Percentiles rank a stretch among this genome's conserved stretches.
These are phyloP conservation scores for Pyrrhia umbra DNA, from an alignment of 2,888 invertebrate genomes.

Conservation along the genomic window DNA sequence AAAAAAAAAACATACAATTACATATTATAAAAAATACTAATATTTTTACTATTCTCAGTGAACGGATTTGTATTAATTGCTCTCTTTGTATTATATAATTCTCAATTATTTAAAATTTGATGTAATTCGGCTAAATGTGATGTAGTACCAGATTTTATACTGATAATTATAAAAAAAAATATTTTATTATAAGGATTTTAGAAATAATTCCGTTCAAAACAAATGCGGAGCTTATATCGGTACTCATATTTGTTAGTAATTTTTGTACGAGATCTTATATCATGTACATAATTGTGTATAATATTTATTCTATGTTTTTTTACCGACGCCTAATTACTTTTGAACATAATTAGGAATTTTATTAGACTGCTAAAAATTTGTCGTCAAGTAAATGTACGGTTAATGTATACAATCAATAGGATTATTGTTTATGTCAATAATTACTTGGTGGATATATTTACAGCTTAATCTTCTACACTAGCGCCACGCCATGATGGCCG, in stretches of 20 bases:
- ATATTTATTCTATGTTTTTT: constrained; percentile 14
- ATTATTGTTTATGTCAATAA: constrained; percentile 14
- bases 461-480: neutral
- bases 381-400: neutral
- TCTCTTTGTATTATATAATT: constrained; percentile 32
- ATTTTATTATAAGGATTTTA: constrained; percentile 28
- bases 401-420: neutral
- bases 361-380: neutral
- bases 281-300: constrained; percentile 29
- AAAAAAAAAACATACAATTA: too few species aligned
- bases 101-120: constrained; percentile 14
- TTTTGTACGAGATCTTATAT: constrained; percentile 34
- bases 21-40: neutral
- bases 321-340: neutral
- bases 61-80: constrained; percentile 14
- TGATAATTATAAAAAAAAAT: constrained; percentile 5
- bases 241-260: constrained; percentile 43
- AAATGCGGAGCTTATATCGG: constrained; percentile 33
- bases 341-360: neutral
- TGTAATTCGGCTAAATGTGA: constrained; percentile 5
- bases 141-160: neutral
- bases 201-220: neutral
- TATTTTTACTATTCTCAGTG: constrained; percentile 11
- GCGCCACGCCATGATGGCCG: neutral
- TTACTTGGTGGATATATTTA: neutral